Evolutionary conservation across 2,113 vertebrate genomes (phyloP).

Genomic region (Dascyllus trimaculatus): DNA sequence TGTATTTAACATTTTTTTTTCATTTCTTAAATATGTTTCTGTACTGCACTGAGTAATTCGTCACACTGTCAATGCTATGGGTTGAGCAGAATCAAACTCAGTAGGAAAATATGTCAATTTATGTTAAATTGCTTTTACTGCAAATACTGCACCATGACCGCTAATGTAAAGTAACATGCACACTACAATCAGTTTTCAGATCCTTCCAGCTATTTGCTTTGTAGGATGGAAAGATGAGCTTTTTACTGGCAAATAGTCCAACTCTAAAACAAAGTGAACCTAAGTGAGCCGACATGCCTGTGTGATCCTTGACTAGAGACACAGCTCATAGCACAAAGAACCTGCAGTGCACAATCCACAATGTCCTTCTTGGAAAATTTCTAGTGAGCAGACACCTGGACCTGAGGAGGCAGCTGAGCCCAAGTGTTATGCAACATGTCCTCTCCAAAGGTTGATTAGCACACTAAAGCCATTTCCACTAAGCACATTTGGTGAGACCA

Average conservation of each 20-base stretch:
- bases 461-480: slow-evolving; percentile 61
- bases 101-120: too few species aligned
- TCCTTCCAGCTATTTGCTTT: background rate
- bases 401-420: slow-evolving; percentile 27
- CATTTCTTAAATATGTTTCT: too few species aligned
- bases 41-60: too few species aligned
- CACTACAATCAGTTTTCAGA: too few species aligned
- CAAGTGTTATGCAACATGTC: slow-evolving; percentile 64
- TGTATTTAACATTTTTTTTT: too few species aligned
- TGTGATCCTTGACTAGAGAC: slow-evolving; percentile 22
- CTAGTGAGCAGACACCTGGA: slow-evolving; percentile 38
- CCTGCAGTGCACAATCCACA: background rate
- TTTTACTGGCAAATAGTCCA: slow-evolving; percentile 20
- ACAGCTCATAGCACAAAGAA: background rate
- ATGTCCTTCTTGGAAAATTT: slow-evolving; percentile 8
- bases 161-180: too few species aligned
- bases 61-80: too few species aligned
- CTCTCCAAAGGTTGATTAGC: slow-evolving; percentile 71
- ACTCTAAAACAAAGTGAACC: slow-evolving; percentile 10
- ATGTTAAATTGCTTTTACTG: too few species aligned
- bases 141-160: too few species aligned
- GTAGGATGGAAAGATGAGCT: background rate
- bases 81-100: too few species aligned
- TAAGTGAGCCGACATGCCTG: background rate
- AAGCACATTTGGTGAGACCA: slow-evolving; percentile 66